These are phyloP conservation scores for Ciconia maguari DNA, from an alignment of 2,113 vertebrate species.

Conservation along the genomic window DNA sequence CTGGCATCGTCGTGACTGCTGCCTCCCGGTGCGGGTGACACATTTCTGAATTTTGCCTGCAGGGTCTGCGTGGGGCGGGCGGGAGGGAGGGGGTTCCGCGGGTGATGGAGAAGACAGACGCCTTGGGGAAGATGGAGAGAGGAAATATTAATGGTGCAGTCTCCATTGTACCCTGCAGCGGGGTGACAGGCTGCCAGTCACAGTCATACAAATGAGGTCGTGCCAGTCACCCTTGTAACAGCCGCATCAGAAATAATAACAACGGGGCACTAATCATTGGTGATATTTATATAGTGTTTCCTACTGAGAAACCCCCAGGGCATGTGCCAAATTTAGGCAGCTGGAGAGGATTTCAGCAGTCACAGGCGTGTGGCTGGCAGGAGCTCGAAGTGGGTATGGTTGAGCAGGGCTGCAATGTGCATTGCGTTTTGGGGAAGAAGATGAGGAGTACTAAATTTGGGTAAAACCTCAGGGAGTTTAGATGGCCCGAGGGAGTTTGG, in stretches of 20 bases:
- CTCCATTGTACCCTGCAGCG: conserved; percentile 35
- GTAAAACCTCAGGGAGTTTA: background rate
- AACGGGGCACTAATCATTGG: background rate
- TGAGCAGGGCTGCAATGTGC: background rate
- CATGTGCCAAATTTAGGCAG: background rate
- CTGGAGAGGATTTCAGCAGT: background rate
- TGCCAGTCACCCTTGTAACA: conserved; percentile 57
- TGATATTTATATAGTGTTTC: conserved; percentile 17
- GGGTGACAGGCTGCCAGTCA: conserved; percentile 71
- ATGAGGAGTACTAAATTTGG: background rate
- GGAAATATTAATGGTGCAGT: conserved; percentile 39
- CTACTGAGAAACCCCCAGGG: conserved; percentile 21
- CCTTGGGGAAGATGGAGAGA: conserved; percentile 56
- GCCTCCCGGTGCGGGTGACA: background rate
- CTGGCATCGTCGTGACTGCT: background rate
- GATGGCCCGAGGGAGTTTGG: background rate
- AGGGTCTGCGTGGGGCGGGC: background rate
- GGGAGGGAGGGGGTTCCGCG: background rate
- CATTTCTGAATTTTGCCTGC: conserved; percentile 39
- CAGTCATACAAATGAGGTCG: conserved; percentile 38
- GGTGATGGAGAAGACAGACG: conserved; percentile 60
- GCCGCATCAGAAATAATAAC: conserved; percentile 54
- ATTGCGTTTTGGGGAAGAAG: background rate
- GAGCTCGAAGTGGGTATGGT: background rate
- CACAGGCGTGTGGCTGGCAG: background rate